Evolutionary conservation across 2,797 vertebrate genomes (phyloP), one percentile per base, ranked within the genome.

Genomic region (Neostethus bicornis): DNA sequence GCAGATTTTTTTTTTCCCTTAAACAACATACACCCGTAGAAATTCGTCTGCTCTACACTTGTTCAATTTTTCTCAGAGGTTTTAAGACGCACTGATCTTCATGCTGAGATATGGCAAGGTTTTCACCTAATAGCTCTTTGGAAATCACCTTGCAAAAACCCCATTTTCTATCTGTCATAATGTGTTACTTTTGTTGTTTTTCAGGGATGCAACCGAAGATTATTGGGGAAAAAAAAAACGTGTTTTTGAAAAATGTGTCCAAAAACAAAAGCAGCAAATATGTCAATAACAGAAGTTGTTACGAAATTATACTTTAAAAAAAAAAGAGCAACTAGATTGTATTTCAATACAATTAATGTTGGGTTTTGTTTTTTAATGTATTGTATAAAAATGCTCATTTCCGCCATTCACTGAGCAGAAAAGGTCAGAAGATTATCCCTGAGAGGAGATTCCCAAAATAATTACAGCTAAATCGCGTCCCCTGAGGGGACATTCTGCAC

Each of bases 381-480:
- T 9, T 28, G 9, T 9, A 28, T 8, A 9, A 9, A 28, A 28
- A 28, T 29, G 10, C 28, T 29, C 11, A 4, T 29, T 29, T 29
- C 11, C 28, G 29, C 28, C 11, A 34, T 31, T 5, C 13, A 34
- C 4, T 34, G 12, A 10, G 20, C 20, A n/a, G 7, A 11, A 56
- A 42, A 43, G 29, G 28, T 53, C 32, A 19, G 29, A 66, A 13
- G 16, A 29, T 34, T 47, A 12, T 46, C 26, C 23, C 19, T 28
- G 26, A 17, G 25, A 17, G 16, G 13, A 59, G 42, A 46, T 3
- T 34, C 37, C 35, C 48, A 24, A 48, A 51, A 31, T 52, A 59
- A 39, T 45, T 21, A 58, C 41, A 47, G 35, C 2, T 46, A 20
- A 34, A 41, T 16, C 13, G 7, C 13, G 39, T 26, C 23, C 32